phyloP scores from a whole-genome alignment of 2,797 vertebrate species.

The Sarcophilus harrisii region DNA sequence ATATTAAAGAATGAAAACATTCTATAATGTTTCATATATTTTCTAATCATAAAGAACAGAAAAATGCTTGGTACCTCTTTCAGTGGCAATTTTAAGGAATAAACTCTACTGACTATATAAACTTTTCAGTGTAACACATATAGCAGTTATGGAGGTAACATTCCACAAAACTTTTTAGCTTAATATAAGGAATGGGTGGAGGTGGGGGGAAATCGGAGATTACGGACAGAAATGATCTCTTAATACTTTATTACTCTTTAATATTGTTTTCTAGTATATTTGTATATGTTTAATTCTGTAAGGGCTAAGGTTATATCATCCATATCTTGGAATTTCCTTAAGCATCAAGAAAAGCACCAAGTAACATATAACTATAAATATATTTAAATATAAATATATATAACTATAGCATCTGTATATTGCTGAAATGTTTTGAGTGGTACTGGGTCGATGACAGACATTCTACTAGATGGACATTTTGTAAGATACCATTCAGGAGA shows the following conservation, averaged over 20 bases:
- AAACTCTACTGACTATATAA: not conserved
- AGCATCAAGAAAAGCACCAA: not conserved
- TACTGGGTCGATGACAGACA: too few relatives aligned
- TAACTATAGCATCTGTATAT: not conserved
- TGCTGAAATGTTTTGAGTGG: not conserved
- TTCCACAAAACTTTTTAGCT: not conserved
- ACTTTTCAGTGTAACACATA: not conserved
- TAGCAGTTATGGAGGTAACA: not conserved
- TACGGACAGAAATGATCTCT: not conserved
- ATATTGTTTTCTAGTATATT: not conserved
- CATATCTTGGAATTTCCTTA: not conserved
- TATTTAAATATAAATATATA: too few relatives aligned
- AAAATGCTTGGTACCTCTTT: not conserved
- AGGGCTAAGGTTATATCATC: not conserved
- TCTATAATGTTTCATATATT: not conserved
- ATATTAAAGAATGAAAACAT: too few relatives aligned
- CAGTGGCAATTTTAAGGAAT: not conserved
- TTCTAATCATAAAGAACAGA: not conserved
- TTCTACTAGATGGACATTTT: too few relatives aligned
- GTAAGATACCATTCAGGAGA: not conserved
- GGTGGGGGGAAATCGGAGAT: not conserved
- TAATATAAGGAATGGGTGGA: not conserved
- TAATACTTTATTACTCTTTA: not conserved
- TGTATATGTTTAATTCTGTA: not conserved
- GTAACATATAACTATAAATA: not conserved